Base-by-base conservation (phyloP, 2,888 invertebrate genomes). In the Caenorhabditis sulstoni region DNA sequence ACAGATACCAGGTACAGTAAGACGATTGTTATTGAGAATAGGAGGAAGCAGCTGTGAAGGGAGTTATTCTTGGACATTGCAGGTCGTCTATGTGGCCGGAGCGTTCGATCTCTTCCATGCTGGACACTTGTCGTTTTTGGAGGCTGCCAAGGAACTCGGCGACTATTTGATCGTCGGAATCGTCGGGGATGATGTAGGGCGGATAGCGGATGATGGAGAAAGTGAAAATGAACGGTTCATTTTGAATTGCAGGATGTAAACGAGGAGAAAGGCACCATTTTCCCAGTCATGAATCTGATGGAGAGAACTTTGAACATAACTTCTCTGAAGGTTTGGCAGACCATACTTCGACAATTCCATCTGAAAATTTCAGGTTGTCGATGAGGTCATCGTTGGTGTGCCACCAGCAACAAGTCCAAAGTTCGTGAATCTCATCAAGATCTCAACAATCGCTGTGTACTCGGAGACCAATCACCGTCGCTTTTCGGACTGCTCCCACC, bases 61-160 rank as follows among this genome's bases (percentile, higher is more conserved):
- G 22, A 52, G 52, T 41, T 29, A 18, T 37, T 59, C 61, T 7
- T 3, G 29, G 29, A 29, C 3, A 29, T 29, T 76, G 53, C 68
- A 90, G 85, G 94, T 95, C 87, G 94, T 98, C 0, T 99, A 99
- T 91, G 96, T 97, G 2, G 96, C 96, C 14, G 99, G 99, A 16
- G 96, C 97, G 7, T 99, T 96, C 91, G 99, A 99, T 92, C 93
- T 99, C 57, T 97, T 99, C 91, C 98, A 99, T 92, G 95, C 98
- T 23, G 99, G 99, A 0, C 97, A 97, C 91, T 92, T 99, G 84
- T 96, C 96, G 90, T 99, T 99, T 91, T 91, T 99, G 81, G 95
- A 96, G 91, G 94, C 94, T 86, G 97, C 96, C 0, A 93, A 94
- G 86, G 92, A 93, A 83, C 93, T 94, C 85, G 99, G 98, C 7